Percentiles rank a stretch among this genome's conserved stretches.
Evolutionary conservation across 2,797 vertebrate genomes (phyloP).

Genomic region (Netta rufina): DNA sequence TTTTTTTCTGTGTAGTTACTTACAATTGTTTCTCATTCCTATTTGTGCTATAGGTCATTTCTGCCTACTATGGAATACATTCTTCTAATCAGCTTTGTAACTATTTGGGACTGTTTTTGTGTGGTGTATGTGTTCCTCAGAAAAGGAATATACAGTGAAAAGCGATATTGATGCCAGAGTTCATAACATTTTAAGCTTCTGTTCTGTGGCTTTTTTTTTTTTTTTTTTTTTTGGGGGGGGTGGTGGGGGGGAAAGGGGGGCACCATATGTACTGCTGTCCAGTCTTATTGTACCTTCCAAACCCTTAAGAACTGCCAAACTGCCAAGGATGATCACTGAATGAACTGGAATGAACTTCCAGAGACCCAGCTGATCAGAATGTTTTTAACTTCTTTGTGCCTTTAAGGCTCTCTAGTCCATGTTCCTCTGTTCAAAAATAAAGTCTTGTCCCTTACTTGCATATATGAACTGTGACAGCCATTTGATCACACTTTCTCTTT

Average conservation of each 20-base stretch:
- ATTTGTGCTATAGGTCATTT: background rate
- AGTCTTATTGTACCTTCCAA: background rate
- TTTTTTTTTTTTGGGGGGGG: background rate
- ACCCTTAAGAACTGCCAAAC: background rate
- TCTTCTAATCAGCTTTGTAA: background rate
- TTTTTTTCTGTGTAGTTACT: background rate
- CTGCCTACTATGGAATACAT: background rate
- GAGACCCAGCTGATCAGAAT: background rate
- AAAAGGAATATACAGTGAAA: background rate
- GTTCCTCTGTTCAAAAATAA: background rate
- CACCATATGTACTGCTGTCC: background rate
- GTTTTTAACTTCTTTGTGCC: background rate
- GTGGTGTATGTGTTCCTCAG: background rate
- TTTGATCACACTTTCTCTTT: background rate
- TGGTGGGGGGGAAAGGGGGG: background rate
- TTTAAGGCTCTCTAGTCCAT: background rate
- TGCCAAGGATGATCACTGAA: background rate
- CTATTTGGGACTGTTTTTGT: background rate
- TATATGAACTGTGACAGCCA: background rate
- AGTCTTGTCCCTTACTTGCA: background rate
- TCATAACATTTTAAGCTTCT: background rate
- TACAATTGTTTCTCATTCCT: background rate
- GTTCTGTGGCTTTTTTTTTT: background rate
- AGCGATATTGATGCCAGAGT: accelerated
- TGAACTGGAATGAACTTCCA: background rate